Percentiles rank a stretch among this genome's conserved stretches.
Evolutionary conservation across 2,113 vertebrate species (phyloP).

Genomic region (Nothoprocta perdicaria): DNA sequence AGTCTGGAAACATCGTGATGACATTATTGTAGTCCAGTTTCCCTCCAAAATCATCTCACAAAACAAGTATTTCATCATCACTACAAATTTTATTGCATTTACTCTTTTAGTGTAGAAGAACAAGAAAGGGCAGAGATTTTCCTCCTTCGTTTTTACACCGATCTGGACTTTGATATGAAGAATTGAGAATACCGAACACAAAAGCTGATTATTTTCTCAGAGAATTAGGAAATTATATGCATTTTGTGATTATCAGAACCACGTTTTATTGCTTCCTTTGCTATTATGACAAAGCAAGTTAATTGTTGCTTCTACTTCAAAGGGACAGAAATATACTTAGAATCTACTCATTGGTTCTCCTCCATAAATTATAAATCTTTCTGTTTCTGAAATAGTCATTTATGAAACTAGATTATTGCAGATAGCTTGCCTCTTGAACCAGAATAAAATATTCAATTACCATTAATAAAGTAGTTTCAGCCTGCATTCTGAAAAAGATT

Average conservation of each 20-base stretch:
- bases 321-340: neutral
- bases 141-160: neutral
- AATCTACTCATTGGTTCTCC: neutral
- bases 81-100: neutral
- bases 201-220: neutral
- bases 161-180: neutral
- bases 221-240: neutral
- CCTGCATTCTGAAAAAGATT: neutral
- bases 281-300: neutral
- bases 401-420: neutral
- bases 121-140: neutral
- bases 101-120: neutral
- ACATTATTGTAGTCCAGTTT: neutral
- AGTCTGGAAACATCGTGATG: neutral
- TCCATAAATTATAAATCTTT: neutral
- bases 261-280: neutral
- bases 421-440: neutral
- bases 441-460: neutral
- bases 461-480: neutral
- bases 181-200: neutral
- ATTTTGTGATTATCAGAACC: neutral
- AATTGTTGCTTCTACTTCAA: neutral
- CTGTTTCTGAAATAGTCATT: neutral
- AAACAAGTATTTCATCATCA: neutral
- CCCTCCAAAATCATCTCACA: neutral